Conservation (phyloP, 2,113 vertebrate genomes). For the Leucosticte australis region DNA sequence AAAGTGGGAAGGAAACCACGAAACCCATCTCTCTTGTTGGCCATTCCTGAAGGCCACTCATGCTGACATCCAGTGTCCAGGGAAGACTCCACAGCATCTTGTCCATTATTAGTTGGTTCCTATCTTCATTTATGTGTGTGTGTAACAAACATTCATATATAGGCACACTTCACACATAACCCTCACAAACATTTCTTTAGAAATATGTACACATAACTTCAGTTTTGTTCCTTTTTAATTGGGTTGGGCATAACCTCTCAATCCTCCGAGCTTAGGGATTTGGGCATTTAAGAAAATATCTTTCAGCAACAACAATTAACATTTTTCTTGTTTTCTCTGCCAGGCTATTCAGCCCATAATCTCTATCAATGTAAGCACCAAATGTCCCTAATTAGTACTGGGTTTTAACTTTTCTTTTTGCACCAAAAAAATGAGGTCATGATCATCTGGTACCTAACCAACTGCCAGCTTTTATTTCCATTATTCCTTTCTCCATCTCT, state of each 20-base stretch:
- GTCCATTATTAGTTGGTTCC: background rate
- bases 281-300: background rate
- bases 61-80: background rate
- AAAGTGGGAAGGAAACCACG: background rate
- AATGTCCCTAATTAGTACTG: background rate
- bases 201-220: background rate
- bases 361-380: background rate
- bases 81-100: background rate
- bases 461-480: background rate
- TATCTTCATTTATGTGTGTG: background rate
- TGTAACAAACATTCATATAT: background rate
- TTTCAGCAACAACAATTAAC: background rate
- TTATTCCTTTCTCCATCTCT: background rate
- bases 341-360: background rate
- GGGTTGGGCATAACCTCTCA: background rate
- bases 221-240: background rate
- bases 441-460: background rate
- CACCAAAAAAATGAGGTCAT: background rate
- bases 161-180: background rate
- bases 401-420: background rate
- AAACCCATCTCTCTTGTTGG: background rate
- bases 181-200: background rate
- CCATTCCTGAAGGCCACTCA: background rate
- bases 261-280: background rate
- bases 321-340: background rate